Conservation (phyloP, 2,113 vertebrate genomes). For the Microtus montanus region DNA sequence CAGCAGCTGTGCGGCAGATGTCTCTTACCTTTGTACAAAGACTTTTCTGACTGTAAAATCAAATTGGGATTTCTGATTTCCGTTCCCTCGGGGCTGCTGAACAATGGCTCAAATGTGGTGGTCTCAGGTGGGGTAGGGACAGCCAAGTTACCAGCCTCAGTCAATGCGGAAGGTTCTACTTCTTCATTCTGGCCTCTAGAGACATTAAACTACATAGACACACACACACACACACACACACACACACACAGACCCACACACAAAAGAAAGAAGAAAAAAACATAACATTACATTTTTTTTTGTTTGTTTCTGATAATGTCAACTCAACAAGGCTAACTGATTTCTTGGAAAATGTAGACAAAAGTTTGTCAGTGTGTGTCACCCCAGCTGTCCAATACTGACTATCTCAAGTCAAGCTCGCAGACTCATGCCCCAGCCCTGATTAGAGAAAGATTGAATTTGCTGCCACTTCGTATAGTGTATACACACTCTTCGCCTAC, state of each 20-base stretch:
- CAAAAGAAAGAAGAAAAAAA: neutral
- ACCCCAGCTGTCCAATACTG: neutral
- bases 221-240: neutral
- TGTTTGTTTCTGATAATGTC: neutral
- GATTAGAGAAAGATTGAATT: neutral
- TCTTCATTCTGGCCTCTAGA: neutral
- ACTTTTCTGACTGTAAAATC: conserved; percentile 26
- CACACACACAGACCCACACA: neutral
- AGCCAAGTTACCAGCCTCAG: neutral
- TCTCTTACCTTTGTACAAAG: conserved; percentile 59
- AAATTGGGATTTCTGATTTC: conserved; percentile 34
- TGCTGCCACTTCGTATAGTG: neutral
- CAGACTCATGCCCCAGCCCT: neutral
- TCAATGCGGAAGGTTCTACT: neutral
- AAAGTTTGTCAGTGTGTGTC: neutral
- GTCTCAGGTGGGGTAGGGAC: neutral
- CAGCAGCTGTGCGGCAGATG: neutral
- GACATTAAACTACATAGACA: conserved; percentile 4
- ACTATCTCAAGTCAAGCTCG: conserved; percentile 17
- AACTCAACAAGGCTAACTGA: conserved; percentile 19
- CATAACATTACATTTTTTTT: neutral
- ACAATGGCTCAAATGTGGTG: rapidly evolving
- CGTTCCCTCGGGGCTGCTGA: neutral
- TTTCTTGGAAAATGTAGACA: neutral
- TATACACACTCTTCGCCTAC: rapidly evolving